Percentiles rank a stretch among this genome's conserved stretches.
These are phyloP conservation scores for Drosophila koepferae DNA, from an alignment of 2,888 invertebrate species.

Conservation along the genomic window DNA sequence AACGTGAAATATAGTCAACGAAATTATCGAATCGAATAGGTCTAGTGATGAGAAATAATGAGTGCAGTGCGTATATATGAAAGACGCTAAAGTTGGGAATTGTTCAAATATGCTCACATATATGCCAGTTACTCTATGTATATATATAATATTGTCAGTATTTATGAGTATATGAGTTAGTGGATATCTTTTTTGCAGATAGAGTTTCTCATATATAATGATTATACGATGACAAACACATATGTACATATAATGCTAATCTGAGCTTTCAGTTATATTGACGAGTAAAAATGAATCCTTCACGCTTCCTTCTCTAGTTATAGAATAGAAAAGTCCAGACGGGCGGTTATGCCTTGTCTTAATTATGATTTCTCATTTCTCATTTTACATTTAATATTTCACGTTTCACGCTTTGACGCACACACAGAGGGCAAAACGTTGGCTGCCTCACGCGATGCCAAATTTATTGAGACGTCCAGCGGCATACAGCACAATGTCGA, in stretches of 20 bases:
- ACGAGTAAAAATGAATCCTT: not conserved
- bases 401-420: slow-evolving; percentile 25
- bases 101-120: too few relatives aligned
- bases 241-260: not conserved
- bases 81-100: not conserved
- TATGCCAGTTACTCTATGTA: too few relatives aligned
- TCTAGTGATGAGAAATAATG: not conserved
- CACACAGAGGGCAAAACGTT: slow-evolving; percentile 94
- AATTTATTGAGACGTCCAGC: slow-evolving; percentile 97
- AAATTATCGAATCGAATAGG: not conserved
- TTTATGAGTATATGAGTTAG: too few relatives aligned
- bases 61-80: not conserved
- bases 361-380: slow-evolving; percentile 67
- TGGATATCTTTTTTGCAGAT: too few relatives aligned
- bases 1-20: not conserved
- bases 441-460: slow-evolving; percentile 94
- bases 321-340: not conserved
- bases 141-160: too few relatives aligned
- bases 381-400: slow-evolving; percentile 20
- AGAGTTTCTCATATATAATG: too few relatives aligned
- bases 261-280: not conserved
- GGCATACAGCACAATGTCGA: slow-evolving; percentile 98
- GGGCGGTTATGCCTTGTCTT: slow-evolving; percentile 39
- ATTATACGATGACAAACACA: too few relatives aligned
- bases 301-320: slow-evolving; percentile 11